phyloP scores from a whole-genome alignment of 2,888 invertebrate species.

The Brachycybe producta region DNA sequence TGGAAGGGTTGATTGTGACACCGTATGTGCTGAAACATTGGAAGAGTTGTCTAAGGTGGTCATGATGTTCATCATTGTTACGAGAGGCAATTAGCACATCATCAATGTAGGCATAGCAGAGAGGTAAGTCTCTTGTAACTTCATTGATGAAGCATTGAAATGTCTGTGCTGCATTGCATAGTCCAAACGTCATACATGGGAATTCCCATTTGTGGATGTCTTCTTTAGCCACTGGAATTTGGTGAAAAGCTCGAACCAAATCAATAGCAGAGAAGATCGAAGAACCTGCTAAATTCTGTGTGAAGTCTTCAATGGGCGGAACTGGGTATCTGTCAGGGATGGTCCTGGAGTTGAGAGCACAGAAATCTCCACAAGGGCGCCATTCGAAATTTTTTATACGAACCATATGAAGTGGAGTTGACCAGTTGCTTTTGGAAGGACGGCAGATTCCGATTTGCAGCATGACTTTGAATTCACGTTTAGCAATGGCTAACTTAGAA shows the following conservation, averaged over 20 bases:
- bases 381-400: too few relatives aligned
- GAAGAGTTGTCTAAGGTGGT: constrained; percentile 23
- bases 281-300: neutral
- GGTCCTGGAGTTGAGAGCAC: too few relatives aligned
- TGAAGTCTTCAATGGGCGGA: too few relatives aligned
- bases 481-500: too few relatives aligned
- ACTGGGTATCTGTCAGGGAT: too few relatives aligned
- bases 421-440: too few relatives aligned
- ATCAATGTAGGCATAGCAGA: constrained; percentile 15
- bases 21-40: constrained; percentile 3
- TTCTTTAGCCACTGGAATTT: constrained; percentile 6
- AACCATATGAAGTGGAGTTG: too few relatives aligned
- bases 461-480: too few relatives aligned
- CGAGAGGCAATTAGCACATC: constrained; percentile 23
- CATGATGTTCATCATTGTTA: constrained; percentile 27
- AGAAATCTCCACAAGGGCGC: too few relatives aligned
- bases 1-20: constrained; percentile 10
- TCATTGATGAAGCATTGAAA: constrained; percentile 14
- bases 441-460: too few relatives aligned
- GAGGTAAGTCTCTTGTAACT: constrained; percentile 15
- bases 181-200: constrained; percentile 21
- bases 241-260: constrained; percentile 4
- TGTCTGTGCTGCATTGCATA: constrained; percentile 16
- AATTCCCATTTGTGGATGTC: constrained; percentile 17
- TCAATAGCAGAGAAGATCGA: constrained; percentile 1